A percentile compares a stretch with the other conserved stretches of the same genome.
Evolutionary conservation across 2,797 vertebrate genomes (phyloP).

Genomic region (Natrix natrix): DNA sequence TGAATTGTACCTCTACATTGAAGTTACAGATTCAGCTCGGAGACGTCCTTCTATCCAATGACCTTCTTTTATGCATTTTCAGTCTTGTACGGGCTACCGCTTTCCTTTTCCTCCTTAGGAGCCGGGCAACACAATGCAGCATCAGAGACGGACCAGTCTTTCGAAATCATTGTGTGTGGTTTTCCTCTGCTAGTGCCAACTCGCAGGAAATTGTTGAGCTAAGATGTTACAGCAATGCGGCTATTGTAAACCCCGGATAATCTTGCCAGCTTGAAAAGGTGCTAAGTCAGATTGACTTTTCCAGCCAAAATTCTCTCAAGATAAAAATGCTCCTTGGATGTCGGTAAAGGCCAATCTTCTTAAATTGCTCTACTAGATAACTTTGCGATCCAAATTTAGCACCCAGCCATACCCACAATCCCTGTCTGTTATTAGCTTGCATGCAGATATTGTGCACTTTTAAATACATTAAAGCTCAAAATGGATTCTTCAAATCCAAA

Average conservation of each 20-base stretch:
- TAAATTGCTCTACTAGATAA: background rate
- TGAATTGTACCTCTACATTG: background rate
- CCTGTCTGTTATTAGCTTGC: background rate
- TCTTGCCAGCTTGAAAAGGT: background rate
- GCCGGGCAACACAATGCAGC: background rate
- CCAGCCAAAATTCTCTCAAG: background rate
- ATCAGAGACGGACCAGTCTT: background rate
- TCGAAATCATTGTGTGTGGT: background rate
- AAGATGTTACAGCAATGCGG: background rate
- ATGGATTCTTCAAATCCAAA: background rate
- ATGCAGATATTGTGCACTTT: background rate
- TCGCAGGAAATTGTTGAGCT: background rate
- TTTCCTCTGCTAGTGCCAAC: background rate
- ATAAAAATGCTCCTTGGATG: background rate
- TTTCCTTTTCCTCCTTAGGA: background rate
- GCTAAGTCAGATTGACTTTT: background rate
- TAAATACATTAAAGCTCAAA: background rate
- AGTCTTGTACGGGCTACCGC: background rate
- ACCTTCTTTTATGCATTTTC: background rate
- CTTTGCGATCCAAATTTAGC: background rate
- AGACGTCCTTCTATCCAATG: background rate
- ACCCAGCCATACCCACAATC: background rate
- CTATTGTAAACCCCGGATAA: background rate
- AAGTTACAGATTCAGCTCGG: background rate
- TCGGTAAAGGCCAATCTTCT: background rate